These are phyloP conservation scores for Phenganax marumi DNA, from an alignment of 92 coral and sea anemone species.

Conservation along the genomic window DNA sequence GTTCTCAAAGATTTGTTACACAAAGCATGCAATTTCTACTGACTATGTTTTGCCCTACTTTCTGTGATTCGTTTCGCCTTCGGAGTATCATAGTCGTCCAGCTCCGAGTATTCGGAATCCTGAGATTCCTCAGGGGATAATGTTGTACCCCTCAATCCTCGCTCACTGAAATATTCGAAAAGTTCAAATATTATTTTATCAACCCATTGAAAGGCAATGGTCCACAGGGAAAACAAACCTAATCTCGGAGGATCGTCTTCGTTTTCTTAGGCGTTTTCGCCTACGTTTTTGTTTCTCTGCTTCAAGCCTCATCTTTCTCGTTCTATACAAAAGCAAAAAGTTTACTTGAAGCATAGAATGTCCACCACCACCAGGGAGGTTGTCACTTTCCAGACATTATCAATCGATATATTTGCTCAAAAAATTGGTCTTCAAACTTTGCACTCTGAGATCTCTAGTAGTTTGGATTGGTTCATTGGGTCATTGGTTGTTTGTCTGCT, in stretches of 20 bases:
- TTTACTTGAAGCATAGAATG: not conserved
- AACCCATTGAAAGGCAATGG: not conserved
- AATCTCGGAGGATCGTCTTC: not conserved
- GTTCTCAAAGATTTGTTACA: too few species aligned
- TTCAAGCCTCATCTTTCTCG: constrained; percentile 1
- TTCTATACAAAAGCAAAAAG: not conserved
- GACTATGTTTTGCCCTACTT: too few species aligned
- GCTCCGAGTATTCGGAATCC: constrained; percentile 25
- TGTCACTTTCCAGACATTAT: too few species aligned
- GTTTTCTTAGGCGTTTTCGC: not conserved
- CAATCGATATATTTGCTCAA: too few species aligned
- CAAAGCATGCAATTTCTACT: too few species aligned
- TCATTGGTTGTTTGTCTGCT: too few species aligned
- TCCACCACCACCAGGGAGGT: not conserved
- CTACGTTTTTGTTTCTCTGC: not conserved
- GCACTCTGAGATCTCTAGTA: too few species aligned
- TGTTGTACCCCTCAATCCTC: not conserved
- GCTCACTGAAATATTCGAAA: not conserved
- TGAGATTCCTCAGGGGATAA: not conserved
- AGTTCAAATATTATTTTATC: not conserved
- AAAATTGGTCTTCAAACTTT: too few species aligned
- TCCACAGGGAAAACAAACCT: not conserved
- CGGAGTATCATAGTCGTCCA: constrained; percentile 38
- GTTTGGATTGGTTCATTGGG: too few species aligned
- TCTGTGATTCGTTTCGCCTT: not conserved